phyloP scores from a whole-genome alignment of 2,113 vertebrate species.

The Cyprinodon brontotheroides region DNA sequence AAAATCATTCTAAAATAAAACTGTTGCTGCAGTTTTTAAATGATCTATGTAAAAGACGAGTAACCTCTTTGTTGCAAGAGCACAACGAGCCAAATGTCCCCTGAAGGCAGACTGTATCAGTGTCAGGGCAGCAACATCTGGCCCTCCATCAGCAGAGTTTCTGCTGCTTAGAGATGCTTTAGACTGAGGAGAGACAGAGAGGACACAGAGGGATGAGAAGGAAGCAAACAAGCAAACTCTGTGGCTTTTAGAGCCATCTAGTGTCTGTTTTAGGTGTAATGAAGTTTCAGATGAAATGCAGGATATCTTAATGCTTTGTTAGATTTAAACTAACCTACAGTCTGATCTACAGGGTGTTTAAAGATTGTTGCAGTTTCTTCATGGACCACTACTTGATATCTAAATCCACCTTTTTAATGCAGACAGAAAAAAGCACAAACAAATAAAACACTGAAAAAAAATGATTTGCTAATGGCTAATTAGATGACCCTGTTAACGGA shows the following conservation, averaged over 20 bases:
- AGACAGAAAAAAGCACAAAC: background rate
- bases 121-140: conserved; percentile 69
- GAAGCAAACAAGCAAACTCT: background rate
- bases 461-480: too few species aligned
- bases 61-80: conserved; percentile 76
- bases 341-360: too few species aligned
- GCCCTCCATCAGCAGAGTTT: conserved; percentile 22
- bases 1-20: background rate
- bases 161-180: conserved; percentile 28
- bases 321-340: background rate
- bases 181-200: conserved; percentile 59
- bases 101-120: conserved; percentile 86
- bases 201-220: background rate
- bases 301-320: background rate
- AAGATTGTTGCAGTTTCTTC: too few species aligned
- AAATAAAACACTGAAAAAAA: background rate
- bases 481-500: too few species aligned
- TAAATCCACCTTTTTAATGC: background rate
- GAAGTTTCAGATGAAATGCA: conserved; percentile 3
- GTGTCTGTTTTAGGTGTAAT: conserved; percentile 7
- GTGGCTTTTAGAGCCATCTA: conserved; percentile 12
- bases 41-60: background rate
- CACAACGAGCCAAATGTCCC: conserved; percentile 82
- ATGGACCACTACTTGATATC: background rate
- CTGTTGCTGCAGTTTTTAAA: background rate